Percentiles rank a stretch among this genome's conserved stretches.
phyloP scores from a whole-genome alignment of 2,797 vertebrate species.

The Acipenser ruthenus region DNA sequence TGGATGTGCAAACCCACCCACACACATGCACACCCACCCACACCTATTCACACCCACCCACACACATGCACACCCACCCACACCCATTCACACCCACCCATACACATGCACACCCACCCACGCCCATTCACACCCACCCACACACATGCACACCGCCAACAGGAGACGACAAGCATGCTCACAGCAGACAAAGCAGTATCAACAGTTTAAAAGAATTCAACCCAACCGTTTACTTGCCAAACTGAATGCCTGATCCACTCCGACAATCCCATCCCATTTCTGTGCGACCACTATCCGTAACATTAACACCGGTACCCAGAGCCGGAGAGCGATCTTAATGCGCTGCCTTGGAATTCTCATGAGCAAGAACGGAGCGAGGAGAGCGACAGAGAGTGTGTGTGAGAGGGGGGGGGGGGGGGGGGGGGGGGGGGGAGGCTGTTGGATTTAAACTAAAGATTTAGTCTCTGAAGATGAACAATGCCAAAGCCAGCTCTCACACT shows the following conservation, averaged over 20 bases:
- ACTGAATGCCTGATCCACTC: constrained; percentile 42
- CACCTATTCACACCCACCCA: background rate
- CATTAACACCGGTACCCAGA: constrained; percentile 91
- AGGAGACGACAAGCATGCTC: background rate
- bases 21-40: background rate
- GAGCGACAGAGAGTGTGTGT: constrained; percentile 30
- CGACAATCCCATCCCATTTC: constrained; percentile 50
- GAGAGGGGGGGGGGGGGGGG: constrained; percentile 26
- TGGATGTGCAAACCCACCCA: background rate
- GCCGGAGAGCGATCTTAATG: constrained; percentile 82
- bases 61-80: no score
- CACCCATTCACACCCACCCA: background rate
- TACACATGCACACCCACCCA: no score
- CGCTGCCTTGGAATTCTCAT: constrained; percentile 82
- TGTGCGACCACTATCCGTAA: constrained; percentile 87
- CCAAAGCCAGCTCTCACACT: constrained; percentile 28
- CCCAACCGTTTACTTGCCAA: constrained; percentile 65
- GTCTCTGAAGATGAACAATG: constrained; percentile 29
- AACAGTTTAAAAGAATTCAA: background rate
- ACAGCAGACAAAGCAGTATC: background rate
- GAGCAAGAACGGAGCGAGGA: constrained; percentile 32
- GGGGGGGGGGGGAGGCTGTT: constrained; percentile 29
- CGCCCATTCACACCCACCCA: background rate
- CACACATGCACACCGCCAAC: background rate
- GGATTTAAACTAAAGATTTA: background rate